A percentile compares a stretch with the other conserved stretches of the same genome.
Conservation (phyloP, 2,113 vertebrate species). For the Alouatta palliata region DNA sequence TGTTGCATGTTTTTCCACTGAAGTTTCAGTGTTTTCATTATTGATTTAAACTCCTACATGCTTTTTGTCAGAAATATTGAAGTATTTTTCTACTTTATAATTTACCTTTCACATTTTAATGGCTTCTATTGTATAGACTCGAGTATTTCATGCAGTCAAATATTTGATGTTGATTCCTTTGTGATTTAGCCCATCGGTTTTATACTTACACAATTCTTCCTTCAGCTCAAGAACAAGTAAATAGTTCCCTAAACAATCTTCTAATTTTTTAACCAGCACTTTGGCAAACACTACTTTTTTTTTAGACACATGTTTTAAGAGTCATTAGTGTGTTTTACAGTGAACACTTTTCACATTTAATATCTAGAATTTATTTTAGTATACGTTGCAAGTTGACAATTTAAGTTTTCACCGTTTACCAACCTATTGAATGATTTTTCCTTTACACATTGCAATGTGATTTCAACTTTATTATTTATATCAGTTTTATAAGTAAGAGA, state of each 20-base stretch:
- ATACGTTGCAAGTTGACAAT: background rate
- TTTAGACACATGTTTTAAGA: slow-evolving; percentile 1
- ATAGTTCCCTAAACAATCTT: slow-evolving; percentile 30
- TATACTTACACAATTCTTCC: slow-evolving; percentile 10
- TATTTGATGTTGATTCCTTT: slow-evolving; percentile 47
- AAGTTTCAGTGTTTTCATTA: slow-evolving; percentile 26
- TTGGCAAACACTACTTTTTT: background rate
- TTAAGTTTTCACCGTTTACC: background rate
- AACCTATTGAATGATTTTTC: background rate
- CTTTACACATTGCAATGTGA: background rate
- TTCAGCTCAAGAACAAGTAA: slow-evolving; percentile 30
- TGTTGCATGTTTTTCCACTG: background rate
- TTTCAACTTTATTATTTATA: background rate
- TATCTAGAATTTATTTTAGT: slow-evolving; percentile 1
- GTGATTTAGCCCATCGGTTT: slow-evolving; percentile 48
- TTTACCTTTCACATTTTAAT: slow-evolving; percentile 57
- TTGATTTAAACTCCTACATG: slow-evolving; percentile 37
- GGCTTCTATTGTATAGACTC: slow-evolving; percentile 17
- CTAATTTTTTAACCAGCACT: slow-evolving; percentile 36
- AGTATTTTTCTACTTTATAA: slow-evolving; percentile 38
- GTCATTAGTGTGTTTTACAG: slow-evolving; percentile 20
- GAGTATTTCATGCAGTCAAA: slow-evolving; percentile 37
- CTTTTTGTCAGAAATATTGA: slow-evolving; percentile 36
- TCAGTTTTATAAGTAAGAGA: background rate
- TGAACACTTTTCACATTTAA: slow-evolving; percentile 17